These are phyloP conservation scores for Brachionus sp. DNA, from an alignment of 1,140 invertebrate genomes.

Conservation along the genomic window DNA sequence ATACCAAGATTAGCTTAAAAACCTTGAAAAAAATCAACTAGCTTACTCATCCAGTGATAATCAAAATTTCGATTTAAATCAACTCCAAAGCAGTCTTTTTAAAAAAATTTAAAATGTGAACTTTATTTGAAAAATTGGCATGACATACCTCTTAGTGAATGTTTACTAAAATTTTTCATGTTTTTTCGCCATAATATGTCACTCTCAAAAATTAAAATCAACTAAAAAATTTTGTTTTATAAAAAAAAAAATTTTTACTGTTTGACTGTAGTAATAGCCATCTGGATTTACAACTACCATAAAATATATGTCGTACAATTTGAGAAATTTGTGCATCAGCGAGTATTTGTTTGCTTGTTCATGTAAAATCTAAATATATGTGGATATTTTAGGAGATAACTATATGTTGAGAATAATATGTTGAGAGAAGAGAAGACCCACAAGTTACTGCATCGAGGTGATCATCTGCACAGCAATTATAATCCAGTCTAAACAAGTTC, in stretches of 20 bases:
- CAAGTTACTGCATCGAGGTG: no score
- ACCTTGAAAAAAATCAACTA: neutral
- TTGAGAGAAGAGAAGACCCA: no score
- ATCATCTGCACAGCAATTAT: no score
- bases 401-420: no score
- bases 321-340: neutral
- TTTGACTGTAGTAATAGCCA: conserved; percentile 9
- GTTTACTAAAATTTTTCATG: neutral
- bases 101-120: neutral
- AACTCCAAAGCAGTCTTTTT: conserved; percentile 45
- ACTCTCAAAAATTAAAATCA: neutral
- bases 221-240: neutral
- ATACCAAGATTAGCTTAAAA: neutral
- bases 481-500: no score
- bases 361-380: neutral
- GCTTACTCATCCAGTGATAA: conserved; percentile 40
- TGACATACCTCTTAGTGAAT: neutral
- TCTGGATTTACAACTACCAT: conserved; percentile 40
- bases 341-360: neutral
- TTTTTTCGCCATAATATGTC: neutral
- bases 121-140: neutral
- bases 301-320: conserved; percentile 32
- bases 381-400: no score
- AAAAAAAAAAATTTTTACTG: neutral
- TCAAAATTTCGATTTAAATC: conserved; percentile 44